phyloP scores from a whole-genome alignment of 2,888 invertebrate species.

The Sialis lutaria region DNA sequence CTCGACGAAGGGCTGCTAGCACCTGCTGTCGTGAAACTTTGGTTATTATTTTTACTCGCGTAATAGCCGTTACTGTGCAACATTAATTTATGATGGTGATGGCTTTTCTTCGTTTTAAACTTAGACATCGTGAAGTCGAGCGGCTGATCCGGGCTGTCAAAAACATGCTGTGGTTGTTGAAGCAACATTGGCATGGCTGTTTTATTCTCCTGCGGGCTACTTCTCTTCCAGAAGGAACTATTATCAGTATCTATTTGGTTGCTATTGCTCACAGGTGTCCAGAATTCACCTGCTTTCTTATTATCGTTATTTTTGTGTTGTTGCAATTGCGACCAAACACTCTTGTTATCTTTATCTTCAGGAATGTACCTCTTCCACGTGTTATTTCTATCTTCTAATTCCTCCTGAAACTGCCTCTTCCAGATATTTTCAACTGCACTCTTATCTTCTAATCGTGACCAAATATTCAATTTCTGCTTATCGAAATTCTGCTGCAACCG shows the following conservation, averaged over 20 bases:
- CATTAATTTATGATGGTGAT: slow-evolving; percentile 24
- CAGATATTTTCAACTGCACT: no score
- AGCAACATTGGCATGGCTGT: slow-evolving; percentile 43
- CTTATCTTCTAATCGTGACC: no score
- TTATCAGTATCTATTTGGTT: slow-evolving; percentile 8
- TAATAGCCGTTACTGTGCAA: slow-evolving; percentile 25
- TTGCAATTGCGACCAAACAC: no score
- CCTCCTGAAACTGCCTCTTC: no score
- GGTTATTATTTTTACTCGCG: slow-evolving; percentile 21
- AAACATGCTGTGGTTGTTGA: slow-evolving; percentile 30
- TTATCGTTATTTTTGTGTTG: no score
- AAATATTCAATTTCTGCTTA: no score
- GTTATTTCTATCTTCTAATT: no score
- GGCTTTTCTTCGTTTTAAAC: slow-evolving; percentile 23
- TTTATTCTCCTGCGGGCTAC: slow-evolving; percentile 10
- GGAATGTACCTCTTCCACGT: no score
- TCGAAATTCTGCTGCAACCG: no score
- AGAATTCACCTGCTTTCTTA: no score
- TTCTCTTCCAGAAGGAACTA: neutral
- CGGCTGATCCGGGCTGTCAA: slow-evolving; percentile 38
- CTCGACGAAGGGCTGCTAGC: slow-evolving; percentile 21
- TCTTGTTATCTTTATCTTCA: no score
- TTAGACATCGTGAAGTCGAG: slow-evolving; percentile 57
- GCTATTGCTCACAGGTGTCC: slow-evolving; percentile 10
- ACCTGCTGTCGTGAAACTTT: slow-evolving; percentile 15